A percentile compares a stretch with the other conserved stretches of the same genome.
These are phyloP conservation scores for Microcaecilia unicolor DNA, from an alignment of 2,797 vertebrate genomes.

Conservation along the genomic window DNA sequence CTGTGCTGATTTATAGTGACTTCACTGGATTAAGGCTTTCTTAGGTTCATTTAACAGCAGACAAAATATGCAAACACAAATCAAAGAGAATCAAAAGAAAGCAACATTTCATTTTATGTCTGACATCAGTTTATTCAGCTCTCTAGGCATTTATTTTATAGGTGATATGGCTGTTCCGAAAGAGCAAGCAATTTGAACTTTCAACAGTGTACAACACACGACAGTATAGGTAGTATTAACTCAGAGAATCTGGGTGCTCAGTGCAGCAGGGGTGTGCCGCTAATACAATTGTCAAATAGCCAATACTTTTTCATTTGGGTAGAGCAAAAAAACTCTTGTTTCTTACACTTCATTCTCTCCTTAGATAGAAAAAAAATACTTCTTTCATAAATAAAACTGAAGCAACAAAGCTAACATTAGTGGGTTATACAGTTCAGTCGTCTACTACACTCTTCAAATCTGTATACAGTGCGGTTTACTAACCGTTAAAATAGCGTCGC, in stretches of 20 bases:
- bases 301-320: conserved; percentile 39
- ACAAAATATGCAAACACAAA: conserved; percentile 4
- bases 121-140: conserved; percentile 36
- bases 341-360: conserved; percentile 24
- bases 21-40: conserved; percentile 24
- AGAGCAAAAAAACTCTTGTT: conserved; percentile 20
- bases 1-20: conserved; percentile 35
- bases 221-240: conserved; percentile 40
- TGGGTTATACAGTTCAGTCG: conserved; percentile 17
- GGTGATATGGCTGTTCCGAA: conserved; percentile 33
- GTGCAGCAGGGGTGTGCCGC: conserved; percentile 55
- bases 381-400: conserved; percentile 31
- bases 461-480: conserved; percentile 26
- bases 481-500: conserved; percentile 37
- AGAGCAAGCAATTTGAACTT: conserved; percentile 46
- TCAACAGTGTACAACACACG: conserved; percentile 45
- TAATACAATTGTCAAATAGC: no score
- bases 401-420: conserved; percentile 17
- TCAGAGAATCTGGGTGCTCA: conserved; percentile 36
- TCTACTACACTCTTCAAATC: conserved; percentile 28
- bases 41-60: conserved; percentile 21
- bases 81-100: conserved; percentile 11
- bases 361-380: conserved; percentile 35
- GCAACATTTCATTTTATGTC: conserved; percentile 31
- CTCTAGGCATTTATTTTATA: conserved; percentile 44